Percentiles rank a stretch among this genome's conserved stretches.
phyloP scores from a whole-genome alignment of 2,888 invertebrate species.

The Acanthococcus lagerstroemiae region DNA sequence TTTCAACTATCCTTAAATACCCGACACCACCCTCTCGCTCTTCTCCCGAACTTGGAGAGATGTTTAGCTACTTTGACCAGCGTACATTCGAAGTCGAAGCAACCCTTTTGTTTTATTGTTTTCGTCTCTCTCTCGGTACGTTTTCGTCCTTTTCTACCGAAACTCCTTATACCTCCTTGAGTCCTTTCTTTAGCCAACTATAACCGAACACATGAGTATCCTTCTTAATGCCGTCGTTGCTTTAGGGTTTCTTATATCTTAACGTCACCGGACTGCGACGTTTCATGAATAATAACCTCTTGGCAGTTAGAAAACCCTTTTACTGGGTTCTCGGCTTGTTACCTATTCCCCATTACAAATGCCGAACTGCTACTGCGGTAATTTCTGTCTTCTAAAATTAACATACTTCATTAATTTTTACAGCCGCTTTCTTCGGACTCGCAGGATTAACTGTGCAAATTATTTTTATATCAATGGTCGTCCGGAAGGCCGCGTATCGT shows the following conservation, averaged over 20 bases:
- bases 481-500: too few species aligned
- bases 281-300: conserved; percentile 31
- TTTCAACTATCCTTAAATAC: conserved; percentile 33
- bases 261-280: conserved; percentile 31
- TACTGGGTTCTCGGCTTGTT: conserved; percentile 23
- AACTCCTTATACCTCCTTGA: conserved; percentile 28
- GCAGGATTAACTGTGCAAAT: too few species aligned
- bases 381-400: conserved; percentile 28
- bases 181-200: conserved; percentile 29
- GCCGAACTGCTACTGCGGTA: conserved; percentile 29
- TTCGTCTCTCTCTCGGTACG: conserved; percentile 16
- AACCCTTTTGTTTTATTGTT: conserved; percentile 30
- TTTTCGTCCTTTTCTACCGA: conserved; percentile 19
- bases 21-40: conserved; percentile 31
- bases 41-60: conserved; percentile 23
- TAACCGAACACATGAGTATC: conserved; percentile 28
- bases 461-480: too few species aligned
- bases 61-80: conserved; percentile 31
- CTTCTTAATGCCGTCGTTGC: conserved; percentile 30
- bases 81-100: conserved; percentile 27
- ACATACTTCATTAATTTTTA: conserved; percentile 30
- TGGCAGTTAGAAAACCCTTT: conserved; percentile 23
- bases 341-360: conserved; percentile 27
- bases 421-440: too few species aligned
- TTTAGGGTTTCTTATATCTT: conserved; percentile 30